Percentiles rank a stretch among this genome's conserved stretches.
phyloP scores from a whole-genome alignment of 2,797 vertebrate species.

The Chrysocyon brachyurus region DNA sequence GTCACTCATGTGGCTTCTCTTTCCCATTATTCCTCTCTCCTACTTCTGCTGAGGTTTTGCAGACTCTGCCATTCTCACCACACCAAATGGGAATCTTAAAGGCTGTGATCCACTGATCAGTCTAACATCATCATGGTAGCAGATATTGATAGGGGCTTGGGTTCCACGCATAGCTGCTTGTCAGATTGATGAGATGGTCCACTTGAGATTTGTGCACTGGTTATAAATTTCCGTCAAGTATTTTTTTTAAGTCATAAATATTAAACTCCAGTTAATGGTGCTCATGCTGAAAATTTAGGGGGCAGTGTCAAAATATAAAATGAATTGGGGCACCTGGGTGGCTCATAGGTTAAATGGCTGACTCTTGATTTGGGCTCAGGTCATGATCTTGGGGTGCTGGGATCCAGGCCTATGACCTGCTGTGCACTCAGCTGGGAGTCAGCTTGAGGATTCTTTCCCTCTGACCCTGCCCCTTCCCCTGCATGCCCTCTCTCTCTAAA shows the following conservation, averaged over 20 bases:
- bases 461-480: background rate
- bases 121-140: background rate
- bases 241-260: background rate
- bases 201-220: background rate
- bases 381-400: background rate
- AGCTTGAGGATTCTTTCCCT: background rate
- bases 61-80: background rate
- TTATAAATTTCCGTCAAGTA: background rate
- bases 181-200: background rate
- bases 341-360: background rate
- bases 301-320: background rate
- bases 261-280: background rate
- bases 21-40: background rate
- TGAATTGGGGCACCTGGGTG: background rate
- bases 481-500: background rate
- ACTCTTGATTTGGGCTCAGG: background rate
- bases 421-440: background rate
- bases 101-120: background rate
- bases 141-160: background rate
- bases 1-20: background rate
- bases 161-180: background rate
- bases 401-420: background rate
- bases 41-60: background rate
- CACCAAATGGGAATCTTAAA: background rate
- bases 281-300: background rate